These are phyloP conservation scores for Acanthopagrus latus DNA, from an alignment of 2,797 vertebrate species.

Conservation along the genomic window DNA sequence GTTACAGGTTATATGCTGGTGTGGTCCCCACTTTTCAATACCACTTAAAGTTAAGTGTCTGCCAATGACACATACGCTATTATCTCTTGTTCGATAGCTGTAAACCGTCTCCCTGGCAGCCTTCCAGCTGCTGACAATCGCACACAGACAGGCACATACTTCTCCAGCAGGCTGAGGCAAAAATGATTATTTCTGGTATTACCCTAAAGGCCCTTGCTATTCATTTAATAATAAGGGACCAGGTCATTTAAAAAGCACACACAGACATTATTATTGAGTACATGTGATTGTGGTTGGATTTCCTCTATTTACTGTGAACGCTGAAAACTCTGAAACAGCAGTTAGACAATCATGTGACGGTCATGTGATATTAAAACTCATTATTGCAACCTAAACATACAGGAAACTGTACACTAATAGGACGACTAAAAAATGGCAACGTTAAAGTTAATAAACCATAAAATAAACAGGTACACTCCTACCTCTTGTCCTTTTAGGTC, in stretches of 20 bases:
- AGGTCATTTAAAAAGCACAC: background rate
- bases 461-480: background rate
- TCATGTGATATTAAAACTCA: background rate
- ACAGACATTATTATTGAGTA: background rate
- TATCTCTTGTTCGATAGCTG: background rate
- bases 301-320: background rate
- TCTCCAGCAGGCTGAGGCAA: background rate
- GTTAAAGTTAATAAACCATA: background rate
- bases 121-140: background rate
- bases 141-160: background rate
- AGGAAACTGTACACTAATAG: background rate
- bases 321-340: constrained; percentile 14
- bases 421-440: background rate
- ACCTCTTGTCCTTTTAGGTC: constrained; percentile 82
- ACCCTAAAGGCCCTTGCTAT: background rate
- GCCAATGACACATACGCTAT: background rate
- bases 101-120: background rate
- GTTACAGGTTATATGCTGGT: background rate
- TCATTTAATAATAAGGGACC: background rate
- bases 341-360: background rate
- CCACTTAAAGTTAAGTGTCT: background rate
- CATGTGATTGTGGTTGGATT: background rate
- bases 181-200: background rate
- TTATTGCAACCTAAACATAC: background rate
- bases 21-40: background rate